phyloP scores from a whole-genome alignment of 92 coral and sea anemone genomes.

The Paragorgia papillata region DNA sequence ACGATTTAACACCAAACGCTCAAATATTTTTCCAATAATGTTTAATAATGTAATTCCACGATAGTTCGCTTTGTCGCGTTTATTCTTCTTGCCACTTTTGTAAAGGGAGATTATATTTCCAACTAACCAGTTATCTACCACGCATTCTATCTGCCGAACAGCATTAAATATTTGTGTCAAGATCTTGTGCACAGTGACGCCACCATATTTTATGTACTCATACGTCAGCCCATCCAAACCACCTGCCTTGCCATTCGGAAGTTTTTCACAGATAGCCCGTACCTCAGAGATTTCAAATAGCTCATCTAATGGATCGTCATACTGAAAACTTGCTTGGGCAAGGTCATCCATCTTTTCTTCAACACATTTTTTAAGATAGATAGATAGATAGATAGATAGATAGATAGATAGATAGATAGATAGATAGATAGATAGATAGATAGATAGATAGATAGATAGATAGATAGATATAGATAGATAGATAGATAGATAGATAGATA shows the following conservation, averaged over 20 bases:
- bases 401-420: no score
- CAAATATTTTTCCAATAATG: no score
- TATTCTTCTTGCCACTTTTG: background rate
- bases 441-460: no score
- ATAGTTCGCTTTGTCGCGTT: background rate
- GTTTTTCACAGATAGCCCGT: background rate
- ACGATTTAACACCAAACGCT: conserved; percentile 2
- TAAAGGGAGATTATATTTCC: conserved; percentile 1
- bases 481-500: no score
- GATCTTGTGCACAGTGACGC: background rate
- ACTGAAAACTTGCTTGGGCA: background rate
- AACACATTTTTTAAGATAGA: background rate
- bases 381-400: no score
- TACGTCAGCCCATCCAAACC: background rate
- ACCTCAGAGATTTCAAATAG: background rate
- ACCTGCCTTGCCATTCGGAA: conserved; percentile 7
- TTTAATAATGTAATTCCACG: no score
- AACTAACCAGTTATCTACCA: background rate
- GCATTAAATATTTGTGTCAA: conserved; percentile 1
- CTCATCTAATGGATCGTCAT: background rate
- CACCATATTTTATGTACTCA: background rate
- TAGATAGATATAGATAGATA: no score
- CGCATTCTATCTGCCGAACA: background rate
- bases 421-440: no score
- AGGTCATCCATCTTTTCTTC: background rate